A percentile compares a stretch with the other conserved stretches of the same genome.
Evolutionary conservation across 2,888 invertebrate species (phyloP).

Genomic region (Xestia xanthographa): DNA sequence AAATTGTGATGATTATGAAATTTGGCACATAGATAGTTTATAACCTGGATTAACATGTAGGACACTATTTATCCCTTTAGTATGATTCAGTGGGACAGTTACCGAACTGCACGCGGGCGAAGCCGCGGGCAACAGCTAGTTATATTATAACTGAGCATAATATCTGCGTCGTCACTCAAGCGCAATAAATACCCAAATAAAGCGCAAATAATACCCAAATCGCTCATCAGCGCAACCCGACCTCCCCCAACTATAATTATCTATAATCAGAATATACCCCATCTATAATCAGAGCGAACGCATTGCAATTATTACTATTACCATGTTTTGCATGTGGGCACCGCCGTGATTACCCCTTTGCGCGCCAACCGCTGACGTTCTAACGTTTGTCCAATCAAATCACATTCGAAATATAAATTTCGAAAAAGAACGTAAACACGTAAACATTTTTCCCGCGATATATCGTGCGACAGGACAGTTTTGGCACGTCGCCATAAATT

Average conservation of each 20-base stretch:
- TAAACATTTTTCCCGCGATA: slow-evolving; percentile 69
- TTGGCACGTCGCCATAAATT: slow-evolving; percentile 84
- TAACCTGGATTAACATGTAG: too few relatives aligned
- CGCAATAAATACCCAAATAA: slow-evolving; percentile 92
- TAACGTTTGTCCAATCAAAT: slow-evolving; percentile 61
- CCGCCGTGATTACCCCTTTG: slow-evolving; percentile 73
- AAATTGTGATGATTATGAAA: too few relatives aligned
- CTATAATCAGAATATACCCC: slow-evolving; percentile 84
- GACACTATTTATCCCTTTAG: too few relatives aligned
- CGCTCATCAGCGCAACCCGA: slow-evolving; percentile 87
- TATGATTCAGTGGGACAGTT: too few relatives aligned
- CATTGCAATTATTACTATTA: slow-evolving; percentile 77
- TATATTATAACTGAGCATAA: slow-evolving; percentile 82
- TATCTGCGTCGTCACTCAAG: slow-evolving; percentile 90
- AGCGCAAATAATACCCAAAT: slow-evolving; percentile 93
- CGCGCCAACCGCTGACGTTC: slow-evolving; percentile 48
- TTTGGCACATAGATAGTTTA: too few relatives aligned
- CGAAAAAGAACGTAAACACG: slow-evolving; percentile 62
- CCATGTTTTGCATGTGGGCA: slow-evolving; percentile 76
- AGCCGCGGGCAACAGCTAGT: too few relatives aligned
- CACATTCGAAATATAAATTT: slow-evolving; percentile 57
- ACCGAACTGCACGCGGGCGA: too few relatives aligned
- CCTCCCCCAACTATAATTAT: slow-evolving; percentile 88
- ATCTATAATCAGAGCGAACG: slow-evolving; percentile 76
- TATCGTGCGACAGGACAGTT: slow-evolving; percentile 70